Evolutionary conservation across 2,113 vertebrate species (phyloP).

Genomic region (Centrocercus urophasianus): DNA sequence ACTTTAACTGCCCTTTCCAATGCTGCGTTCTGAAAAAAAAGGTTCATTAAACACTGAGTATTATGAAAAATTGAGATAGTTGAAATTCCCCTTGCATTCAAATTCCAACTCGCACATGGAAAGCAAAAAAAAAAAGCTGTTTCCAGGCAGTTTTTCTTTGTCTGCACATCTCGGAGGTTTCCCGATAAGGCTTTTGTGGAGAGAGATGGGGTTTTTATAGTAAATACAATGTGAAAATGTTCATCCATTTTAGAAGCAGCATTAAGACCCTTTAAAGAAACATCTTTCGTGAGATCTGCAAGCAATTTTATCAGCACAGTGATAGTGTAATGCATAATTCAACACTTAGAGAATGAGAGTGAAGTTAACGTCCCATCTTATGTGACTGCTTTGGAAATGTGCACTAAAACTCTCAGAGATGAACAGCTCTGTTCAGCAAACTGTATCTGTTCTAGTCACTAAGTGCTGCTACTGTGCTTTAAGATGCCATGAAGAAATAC

Average conservation of each 20-base stretch:
- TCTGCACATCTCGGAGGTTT: neutral
- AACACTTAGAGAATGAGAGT: neutral
- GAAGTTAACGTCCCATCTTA: neutral
- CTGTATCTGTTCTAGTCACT: neutral
- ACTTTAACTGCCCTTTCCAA: neutral
- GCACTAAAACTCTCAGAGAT: neutral
- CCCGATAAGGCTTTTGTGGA: neutral
- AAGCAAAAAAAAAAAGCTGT: neutral
- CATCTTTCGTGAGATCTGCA: neutral
- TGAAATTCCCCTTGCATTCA: conserved; percentile 23
- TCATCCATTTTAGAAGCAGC: conserved; percentile 49
- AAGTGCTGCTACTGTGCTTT: neutral
- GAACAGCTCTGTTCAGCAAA: neutral
- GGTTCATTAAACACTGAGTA: neutral
- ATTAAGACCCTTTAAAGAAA: conserved; percentile 58
- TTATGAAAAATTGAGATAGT: conserved; percentile 1
- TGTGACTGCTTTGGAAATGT: neutral
- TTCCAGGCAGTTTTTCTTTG: conserved; percentile 27
- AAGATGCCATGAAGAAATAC: neutral
- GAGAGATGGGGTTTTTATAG: neutral
- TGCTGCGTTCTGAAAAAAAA: neutral
- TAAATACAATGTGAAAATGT: conserved; percentile 57
- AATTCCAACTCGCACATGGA: neutral
- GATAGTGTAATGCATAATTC: neutral
- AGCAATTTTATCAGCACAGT: neutral